phyloP scores from a whole-genome alignment of 1,140 invertebrate species.

The Zaprionus taronus region DNA sequence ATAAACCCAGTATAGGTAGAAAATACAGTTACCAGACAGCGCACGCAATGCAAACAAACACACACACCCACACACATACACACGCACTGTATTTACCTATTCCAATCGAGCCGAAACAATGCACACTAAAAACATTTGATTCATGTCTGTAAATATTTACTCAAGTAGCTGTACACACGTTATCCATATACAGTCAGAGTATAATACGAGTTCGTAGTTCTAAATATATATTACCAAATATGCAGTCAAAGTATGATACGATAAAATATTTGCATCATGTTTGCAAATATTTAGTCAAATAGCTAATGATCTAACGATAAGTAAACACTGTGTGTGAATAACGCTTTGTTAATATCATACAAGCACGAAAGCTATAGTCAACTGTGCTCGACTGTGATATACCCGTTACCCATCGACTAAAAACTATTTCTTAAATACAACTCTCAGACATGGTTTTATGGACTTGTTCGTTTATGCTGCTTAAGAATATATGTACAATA shows the following conservation, averaged over 20 bases:
- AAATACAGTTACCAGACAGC: background rate
- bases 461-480: too few relatives aligned
- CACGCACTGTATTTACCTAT: background rate
- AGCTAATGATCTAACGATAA: background rate
- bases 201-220: too few relatives aligned
- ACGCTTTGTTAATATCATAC: too few relatives aligned
- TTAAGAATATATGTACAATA: too few relatives aligned
- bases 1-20: background rate
- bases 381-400: too few relatives aligned
- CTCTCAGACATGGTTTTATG: too few relatives aligned
- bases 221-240: too few relatives aligned
- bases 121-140: background rate
- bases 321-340: too few relatives aligned
- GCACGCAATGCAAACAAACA: background rate
- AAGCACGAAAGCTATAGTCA: too few relatives aligned
- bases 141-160: background rate
- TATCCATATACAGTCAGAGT: background rate
- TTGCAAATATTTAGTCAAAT: background rate
- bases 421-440: too few relatives aligned
- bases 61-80: background rate
- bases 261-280: background rate
- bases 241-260: background rate
- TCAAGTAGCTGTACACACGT: background rate
- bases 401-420: too few relatives aligned
- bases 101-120: background rate